Base-by-base conservation (phyloP, 2,888 invertebrate genomes). In the Notocelia uddmanniana region DNA sequence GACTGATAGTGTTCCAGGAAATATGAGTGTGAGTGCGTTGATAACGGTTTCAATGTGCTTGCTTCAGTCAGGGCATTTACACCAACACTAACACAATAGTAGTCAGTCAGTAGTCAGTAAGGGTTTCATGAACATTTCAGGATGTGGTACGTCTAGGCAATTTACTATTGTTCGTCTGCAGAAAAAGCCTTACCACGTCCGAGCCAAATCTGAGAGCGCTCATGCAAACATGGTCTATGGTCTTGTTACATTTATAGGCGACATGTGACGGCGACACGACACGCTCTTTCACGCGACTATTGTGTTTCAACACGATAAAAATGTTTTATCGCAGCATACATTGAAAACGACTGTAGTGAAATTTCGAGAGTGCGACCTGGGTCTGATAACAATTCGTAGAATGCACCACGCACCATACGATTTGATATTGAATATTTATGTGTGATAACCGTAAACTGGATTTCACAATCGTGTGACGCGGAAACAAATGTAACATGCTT, bases 1-100 rank as follows among this genome's bases (percentile, higher is more conserved):
- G 8, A 26, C 26, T 55, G n/a, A 55, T 26, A 55, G 9, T 26
- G 55, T 26, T 55, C 55, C 55, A 26, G 23, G 55, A 55, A 55
- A 6, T 6, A 55, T n/a, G n/a, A n/a, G 21, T 21, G 10, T 52
- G 26, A 23, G 26, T 26, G 23, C 9, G 23, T 26, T 55, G 55
- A 31, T 55, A 55, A 55, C 15, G 23, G n/a, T 55, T 15, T 26
- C 10, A 52, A 8, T 55, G n/a, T 55, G 26, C n/a, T 26, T 6
- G 23, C 15, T 15, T 15, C 6, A 11, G 41, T 15, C 41, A n/a
- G 45, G 15, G n/a, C 45, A 45, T 15, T 45, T n/a, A 45, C 45
- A n/a, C n/a, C n/a, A n/a, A n/a, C n/a, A n/a, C n/a, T n/a, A n/a
- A n/a, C n/a, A n/a, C n/a, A n/a, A n/a, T n/a, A n/a, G n/a, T n/a